These are phyloP conservation scores for Cecidostiba fungosa DNA, from an alignment of 2,888 invertebrate species.

Conservation along the genomic window DNA sequence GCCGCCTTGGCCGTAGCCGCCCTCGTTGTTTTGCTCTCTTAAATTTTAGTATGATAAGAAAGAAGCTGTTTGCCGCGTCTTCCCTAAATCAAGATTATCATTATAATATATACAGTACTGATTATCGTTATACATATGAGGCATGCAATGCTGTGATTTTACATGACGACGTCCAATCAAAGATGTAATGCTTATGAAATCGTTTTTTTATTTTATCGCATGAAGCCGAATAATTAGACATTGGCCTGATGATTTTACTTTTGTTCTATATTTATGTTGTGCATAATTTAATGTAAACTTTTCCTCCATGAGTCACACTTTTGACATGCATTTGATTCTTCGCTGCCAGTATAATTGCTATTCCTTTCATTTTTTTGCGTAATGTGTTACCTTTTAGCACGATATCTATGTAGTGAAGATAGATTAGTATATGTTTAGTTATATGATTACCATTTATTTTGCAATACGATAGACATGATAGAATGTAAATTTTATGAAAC, in stretches of 20 bases:
- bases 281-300: neutral
- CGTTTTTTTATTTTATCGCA: neutral
- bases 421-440: neutral
- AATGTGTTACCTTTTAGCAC: neutral
- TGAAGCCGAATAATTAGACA: neutral
- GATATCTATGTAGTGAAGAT: neutral
- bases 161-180: constrained; percentile 4
- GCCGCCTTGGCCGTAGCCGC: constrained; percentile 9
- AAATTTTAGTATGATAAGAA: neutral
- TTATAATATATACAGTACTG: constrained; percentile 4
- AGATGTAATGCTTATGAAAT: neutral
- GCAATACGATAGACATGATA: neutral
- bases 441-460: neutral
- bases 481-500: neutral
- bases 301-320: neutral
- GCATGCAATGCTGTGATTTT: neutral
- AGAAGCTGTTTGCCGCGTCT: neutral
- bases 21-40: constrained; percentile 1
- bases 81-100: neutral
- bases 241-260: neutral
- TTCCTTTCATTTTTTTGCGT: neutral
- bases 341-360: neutral
- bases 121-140: neutral
- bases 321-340: neutral
- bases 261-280: neutral